Conservation (phyloP, 92 coral and sea anemone genomes). For the Parazoanthus darwini region DNA sequence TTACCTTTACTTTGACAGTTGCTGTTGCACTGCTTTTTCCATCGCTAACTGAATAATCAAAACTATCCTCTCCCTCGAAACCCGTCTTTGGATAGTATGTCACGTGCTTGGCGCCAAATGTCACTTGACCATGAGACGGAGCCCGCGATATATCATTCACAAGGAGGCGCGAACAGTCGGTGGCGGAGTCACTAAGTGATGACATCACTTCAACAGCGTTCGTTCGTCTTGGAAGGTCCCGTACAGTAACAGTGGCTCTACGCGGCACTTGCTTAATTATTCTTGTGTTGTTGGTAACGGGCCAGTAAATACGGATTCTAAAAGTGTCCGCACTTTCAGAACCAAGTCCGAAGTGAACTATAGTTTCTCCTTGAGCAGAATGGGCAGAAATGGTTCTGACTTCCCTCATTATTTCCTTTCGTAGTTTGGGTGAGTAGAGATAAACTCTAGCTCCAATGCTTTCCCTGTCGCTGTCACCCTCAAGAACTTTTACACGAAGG, state of each 20-base stretch:
- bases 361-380: conserved; percentile 86
- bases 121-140: conserved; percentile 86
- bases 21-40: conserved; percentile 84
- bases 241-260: conserved; percentile 75
- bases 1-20: conserved; percentile 89
- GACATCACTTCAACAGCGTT: conserved; percentile 87
- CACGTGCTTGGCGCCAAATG: conserved; percentile 90
- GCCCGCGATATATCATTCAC: conserved; percentile 78
- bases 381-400: conserved; percentile 78
- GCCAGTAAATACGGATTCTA: conserved; percentile 89
- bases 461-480: conserved; percentile 81
- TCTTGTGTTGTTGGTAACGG: conserved; percentile 94
- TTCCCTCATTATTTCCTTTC: conserved; percentile 76
- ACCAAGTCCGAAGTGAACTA: conserved; percentile 92
- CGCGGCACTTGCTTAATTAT: conserved; percentile 86
- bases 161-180: conserved; percentile 76
- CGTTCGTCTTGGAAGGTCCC: conserved; percentile 78
- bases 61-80: conserved; percentile 88
- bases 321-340: conserved; percentile 78
- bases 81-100: conserved; percentile 85
- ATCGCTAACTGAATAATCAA: conserved; percentile 83
- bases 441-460: conserved; percentile 89
- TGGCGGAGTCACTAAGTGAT: conserved; percentile 73
- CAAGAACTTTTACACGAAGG: conserved; percentile 86
- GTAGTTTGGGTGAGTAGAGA: conserved; percentile 79